Base-by-base conservation (phyloP, 2,797 vertebrate genomes). In the Sphaeramia orbicularis region DNA sequence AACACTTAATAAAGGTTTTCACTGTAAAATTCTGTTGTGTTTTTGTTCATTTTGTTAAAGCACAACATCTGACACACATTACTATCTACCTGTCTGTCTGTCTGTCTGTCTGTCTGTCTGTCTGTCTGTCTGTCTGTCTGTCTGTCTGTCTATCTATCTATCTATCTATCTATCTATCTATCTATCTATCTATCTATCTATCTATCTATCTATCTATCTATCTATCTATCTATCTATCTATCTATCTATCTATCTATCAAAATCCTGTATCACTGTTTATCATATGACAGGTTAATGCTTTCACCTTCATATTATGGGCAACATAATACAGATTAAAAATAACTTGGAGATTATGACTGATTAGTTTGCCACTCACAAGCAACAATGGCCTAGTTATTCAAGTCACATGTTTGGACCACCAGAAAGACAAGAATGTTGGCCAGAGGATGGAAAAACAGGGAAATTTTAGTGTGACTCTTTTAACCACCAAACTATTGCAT, bases 1-100 rank as follows among this genome's bases (percentile, higher is more conserved):
- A 88, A 88, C 74, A 89, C 78, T 89, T 86, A 91, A 92, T 92
- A 92, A 92, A 93, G 86, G 69, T 92, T 92, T 93, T 93, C 91
- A 93, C 86, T 89, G 85, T 91, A 87, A 73, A 79, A 63, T 1
- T 8, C 30, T 71, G 44, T 38, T 74, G 61, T 65, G 38, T 40
- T 67, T 41, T 66, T 69, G 45, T 74, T 0, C 30, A 38, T 53
- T 38, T 19, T 45, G 16, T 45, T 19, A 43, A 43, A 43, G n/a
- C 40, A 42, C 13, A 24, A 24, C 21, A 24, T 24, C n/a, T 24
- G 21, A 24, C 21, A 24, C n/a, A n/a, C n/a, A n/a, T n/a, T n/a
- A n/a, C n/a, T n/a, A n/a, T n/a, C n/a, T n/a, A n/a, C n/a, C n/a
- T n/a, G n/a, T n/a, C n/a, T n/a, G n/a, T n/a, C n/a, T n/a, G n/a